Conservation (phyloP, 2,888 invertebrate species). For the Pterobdella sp. region DNA sequence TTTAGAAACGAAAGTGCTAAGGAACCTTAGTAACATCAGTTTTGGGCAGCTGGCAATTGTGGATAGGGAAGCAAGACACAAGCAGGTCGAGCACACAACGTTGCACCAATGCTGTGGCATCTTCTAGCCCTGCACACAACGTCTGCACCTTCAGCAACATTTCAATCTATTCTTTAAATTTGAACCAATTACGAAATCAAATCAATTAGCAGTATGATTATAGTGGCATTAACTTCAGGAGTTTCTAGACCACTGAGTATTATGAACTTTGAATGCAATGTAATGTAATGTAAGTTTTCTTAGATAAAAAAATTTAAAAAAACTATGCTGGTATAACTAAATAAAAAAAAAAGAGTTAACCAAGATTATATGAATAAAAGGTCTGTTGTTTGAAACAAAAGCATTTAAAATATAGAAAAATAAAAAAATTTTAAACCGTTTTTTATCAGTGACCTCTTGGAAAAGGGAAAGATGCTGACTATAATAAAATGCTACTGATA, state of each 20-base stretch:
- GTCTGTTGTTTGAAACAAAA: neutral
- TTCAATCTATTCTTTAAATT: no score
- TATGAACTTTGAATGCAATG: no score
- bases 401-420: neutral
- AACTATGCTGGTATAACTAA: no score
- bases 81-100: constrained; percentile 75
- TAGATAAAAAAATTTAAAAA: no score
- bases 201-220: no score
- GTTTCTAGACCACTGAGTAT: no score
- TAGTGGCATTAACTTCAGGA: no score
- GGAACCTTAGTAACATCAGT: constrained; percentile 61
- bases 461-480: neutral
- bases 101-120: constrained; percentile 72
- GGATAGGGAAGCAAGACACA: constrained; percentile 73
- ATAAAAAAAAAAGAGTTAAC: neutral
- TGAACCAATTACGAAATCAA: neutral
- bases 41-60: constrained; percentile 61
- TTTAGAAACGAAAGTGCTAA: no score
- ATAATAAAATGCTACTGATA: no score
- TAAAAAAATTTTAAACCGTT: no score
- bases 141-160: constrained; percentile 69
- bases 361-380: neutral
- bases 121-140: constrained; percentile 70
- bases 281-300: no score
- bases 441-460: no score